Percentiles rank a stretch among this genome's conserved stretches.
These are phyloP conservation scores for Calycopis cecrops DNA, from an alignment of 1,140 invertebrate species.

Conservation along the genomic window DNA sequence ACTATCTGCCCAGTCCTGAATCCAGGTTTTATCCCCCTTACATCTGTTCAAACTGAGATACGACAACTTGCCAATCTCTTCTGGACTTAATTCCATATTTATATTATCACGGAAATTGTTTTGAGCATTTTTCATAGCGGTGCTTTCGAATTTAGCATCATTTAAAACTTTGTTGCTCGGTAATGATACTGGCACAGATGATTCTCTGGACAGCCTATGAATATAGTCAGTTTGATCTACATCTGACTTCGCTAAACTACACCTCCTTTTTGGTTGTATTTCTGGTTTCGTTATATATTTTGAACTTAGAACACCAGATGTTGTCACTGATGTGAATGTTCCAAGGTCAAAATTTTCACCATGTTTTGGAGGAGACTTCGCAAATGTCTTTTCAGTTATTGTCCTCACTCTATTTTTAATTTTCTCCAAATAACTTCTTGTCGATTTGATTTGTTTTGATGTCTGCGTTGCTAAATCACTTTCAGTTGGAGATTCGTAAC, in stretches of 20 bases:
- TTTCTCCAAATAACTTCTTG: slow-evolving; percentile 76
- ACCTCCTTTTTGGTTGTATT: slow-evolving; percentile 44
- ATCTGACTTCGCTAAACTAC: slow-evolving; percentile 78
- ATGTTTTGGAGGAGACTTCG: slow-evolving; percentile 56
- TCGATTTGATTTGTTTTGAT: slow-evolving; percentile 68
- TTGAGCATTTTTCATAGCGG: slow-evolving; percentile 55
- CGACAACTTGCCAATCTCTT: slow-evolving; percentile 62
- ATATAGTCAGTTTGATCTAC: slow-evolving; percentile 77
- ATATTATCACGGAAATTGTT: slow-evolving; percentile 46
- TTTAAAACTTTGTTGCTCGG: slow-evolving; percentile 48
- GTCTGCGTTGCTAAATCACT: slow-evolving; percentile 62
- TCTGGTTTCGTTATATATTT: slow-evolving; percentile 48
- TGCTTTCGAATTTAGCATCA: slow-evolving; percentile 58
- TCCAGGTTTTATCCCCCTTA: slow-evolving; percentile 72
- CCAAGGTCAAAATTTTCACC: slow-evolving; percentile 64
- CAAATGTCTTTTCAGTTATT: slow-evolving; percentile 71
- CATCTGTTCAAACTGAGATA: slow-evolving; percentile 69
- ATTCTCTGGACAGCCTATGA: slow-evolving; percentile 56
- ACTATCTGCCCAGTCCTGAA: slow-evolving; percentile 72
- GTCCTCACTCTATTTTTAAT: slow-evolving; percentile 76
- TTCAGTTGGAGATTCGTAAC: slow-evolving; percentile 74
- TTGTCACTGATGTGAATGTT: slow-evolving; percentile 77
- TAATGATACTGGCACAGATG: slow-evolving; percentile 57
- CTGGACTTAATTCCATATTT: slow-evolving; percentile 43
- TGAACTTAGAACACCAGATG: slow-evolving; percentile 77